Evolutionary conservation across 1,140 invertebrate species (phyloP).

Genomic region (Cydia splendana): DNA sequence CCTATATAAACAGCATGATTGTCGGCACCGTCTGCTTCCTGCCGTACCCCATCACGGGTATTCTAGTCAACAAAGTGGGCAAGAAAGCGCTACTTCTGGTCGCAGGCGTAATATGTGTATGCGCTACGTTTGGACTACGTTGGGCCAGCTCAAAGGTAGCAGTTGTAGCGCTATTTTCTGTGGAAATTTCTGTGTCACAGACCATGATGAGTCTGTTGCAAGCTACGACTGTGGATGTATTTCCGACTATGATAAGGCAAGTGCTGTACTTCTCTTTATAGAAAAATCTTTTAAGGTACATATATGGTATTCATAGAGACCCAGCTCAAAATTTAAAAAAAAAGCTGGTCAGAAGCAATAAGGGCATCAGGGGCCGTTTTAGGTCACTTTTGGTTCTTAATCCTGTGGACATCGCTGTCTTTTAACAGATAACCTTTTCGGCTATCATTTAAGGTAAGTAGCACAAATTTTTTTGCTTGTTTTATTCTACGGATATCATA

Average conservation of each 20-base stretch:
- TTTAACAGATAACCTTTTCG: too few species aligned
- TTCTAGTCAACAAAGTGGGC: conserved; percentile 64
- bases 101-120: conserved; percentile 39
- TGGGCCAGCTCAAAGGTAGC: conserved; percentile 49
- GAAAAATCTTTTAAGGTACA: too few species aligned
- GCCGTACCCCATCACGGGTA: conserved; percentile 56
- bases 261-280: background rate
- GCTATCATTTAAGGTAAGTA: too few species aligned
- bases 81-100: conserved; percentile 56
- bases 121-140: conserved; percentile 44
- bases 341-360: too few species aligned
- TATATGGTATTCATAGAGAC: too few species aligned
- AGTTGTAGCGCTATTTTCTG: conserved; percentile 66
- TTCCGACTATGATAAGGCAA: conserved; percentile 79
- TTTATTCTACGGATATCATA: too few species aligned
- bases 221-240: conserved; percentile 72
- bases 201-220: conserved; percentile 68
- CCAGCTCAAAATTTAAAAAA: too few species aligned
- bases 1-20: conserved; percentile 68
- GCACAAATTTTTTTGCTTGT: too few species aligned
- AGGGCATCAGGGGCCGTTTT: too few species aligned
- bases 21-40: conserved; percentile 56
- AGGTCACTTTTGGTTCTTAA: too few species aligned
- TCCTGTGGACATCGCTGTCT: too few species aligned
- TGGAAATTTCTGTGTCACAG: conserved; percentile 66